Evolutionary conservation across 2,113 vertebrate species (phyloP), one percentile per base, ranked within the genome.

Genomic region (Phocoena phocoena): DNA sequence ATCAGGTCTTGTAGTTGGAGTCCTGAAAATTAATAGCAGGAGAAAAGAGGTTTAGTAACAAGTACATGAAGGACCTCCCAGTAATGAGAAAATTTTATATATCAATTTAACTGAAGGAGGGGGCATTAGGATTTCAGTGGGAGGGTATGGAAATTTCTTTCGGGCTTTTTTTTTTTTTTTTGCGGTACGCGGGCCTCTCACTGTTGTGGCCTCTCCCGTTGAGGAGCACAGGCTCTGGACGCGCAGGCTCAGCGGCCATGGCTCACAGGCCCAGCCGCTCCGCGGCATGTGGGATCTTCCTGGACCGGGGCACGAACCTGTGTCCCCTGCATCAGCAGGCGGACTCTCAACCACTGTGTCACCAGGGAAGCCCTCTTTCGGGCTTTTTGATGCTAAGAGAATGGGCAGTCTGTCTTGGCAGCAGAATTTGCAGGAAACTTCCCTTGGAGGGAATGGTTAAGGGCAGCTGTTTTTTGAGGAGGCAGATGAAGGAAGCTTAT

Each of bases 11-110:
- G 1, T 1, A 11, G 26, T 0, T 14, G 55, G 11, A 21, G 47
- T 23, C 28, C 36, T 47, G 63, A 23, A 47, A 87, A 95, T 13
- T 81, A 87, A 94, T 71, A 70, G 44, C n/a, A 38, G n/a, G 68
- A 83, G 88, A 90, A 95, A 97, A 96, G 71, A 33, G 41, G 33
- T 15, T 88, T 93, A 55, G 55, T 89, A 89, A n/a, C 47, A 53
- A 18, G 15, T 33, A 23, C 33, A 11, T 3, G 17, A 14, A 5
- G 38, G 60, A 36, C 67, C 50, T 25, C 38, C 33, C 12, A 5
- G 31, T 47, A 36, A 25, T 0, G 15, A 26, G 53, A 31, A 21
- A 38, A 2, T n/a, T 77, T 77, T 23, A n/a, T 11, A 13, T 1
- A 36, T 77, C n/a, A 62, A 3, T 15, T 1, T 90, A 85, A 74